Percentiles rank a stretch among this genome's conserved stretches.
phyloP scores from a whole-genome alignment of 1,140 invertebrate genomes.

The Condylostylus longicornis region DNA sequence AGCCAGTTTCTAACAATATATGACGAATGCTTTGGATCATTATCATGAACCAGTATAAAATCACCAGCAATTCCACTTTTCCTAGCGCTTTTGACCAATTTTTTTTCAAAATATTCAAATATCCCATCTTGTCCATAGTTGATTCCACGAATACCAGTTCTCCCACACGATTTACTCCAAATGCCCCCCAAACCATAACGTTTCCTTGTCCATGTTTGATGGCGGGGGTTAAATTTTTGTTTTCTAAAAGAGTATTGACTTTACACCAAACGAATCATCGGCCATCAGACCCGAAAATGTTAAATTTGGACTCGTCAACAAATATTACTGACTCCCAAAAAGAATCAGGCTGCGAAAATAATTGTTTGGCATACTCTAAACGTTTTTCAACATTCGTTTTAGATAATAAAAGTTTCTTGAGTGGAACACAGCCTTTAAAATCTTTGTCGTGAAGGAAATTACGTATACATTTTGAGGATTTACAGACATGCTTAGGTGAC shows the following conservation, averaged over 20 bases:
- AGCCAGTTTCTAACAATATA: conserved; percentile 14
- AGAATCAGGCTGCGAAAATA: conserved; percentile 4
- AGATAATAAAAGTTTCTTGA: conserved; percentile 11
- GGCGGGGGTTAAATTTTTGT: conserved; percentile 15
- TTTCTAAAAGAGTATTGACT: conserved; percentile 9
- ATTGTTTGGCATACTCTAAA: conserved; percentile 12
- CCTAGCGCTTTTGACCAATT: conserved; percentile 9
- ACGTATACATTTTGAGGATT: too few species aligned
- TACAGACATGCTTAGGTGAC: too few species aligned
- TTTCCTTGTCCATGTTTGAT: conserved; percentile 27
- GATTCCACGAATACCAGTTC: conserved; percentile 14
- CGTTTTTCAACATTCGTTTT: conserved; percentile 11
- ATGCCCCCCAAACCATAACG: conserved; percentile 27
- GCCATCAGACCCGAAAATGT: conserved; percentile 12
- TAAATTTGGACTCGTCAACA: conserved; percentile 20
- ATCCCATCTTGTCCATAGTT: conserved; percentile 8
- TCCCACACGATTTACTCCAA: conserved; percentile 15
- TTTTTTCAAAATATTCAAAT: conserved; percentile 12
- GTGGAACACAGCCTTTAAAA: conserved; percentile 3
- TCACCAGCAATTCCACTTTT: conserved; percentile 8
- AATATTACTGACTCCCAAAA: conserved; percentile 14
- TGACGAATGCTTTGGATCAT: conserved; percentile 18
- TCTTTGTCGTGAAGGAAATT: conserved; percentile 2
- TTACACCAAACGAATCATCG: conserved; percentile 10
- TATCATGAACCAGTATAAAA: conserved; percentile 8